Evolutionary conservation across 2,797 vertebrate genomes (phyloP), one percentile per base, ranked within the genome.

Genomic region (Manis pentadactyla): DNA sequence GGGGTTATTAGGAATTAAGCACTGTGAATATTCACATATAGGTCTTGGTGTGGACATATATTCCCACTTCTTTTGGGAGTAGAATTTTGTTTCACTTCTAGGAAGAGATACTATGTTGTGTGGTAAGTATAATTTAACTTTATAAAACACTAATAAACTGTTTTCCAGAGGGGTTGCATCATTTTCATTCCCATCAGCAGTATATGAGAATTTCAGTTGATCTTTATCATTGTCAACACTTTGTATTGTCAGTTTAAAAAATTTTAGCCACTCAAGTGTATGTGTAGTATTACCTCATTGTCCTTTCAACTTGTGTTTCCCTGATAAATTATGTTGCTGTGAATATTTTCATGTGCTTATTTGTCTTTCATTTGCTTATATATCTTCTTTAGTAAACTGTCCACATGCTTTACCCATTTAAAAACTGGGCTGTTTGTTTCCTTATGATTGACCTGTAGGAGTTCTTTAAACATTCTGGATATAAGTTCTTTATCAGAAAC

Each of bases 21-120:
- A 34, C 17, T 83, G 55, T 64, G 34, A 73, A 53, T 90, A 81
- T 74, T 61, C n/a, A 71, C 7, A 81, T 61, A 53, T 1, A 75
- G 87, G 19, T 88, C 29, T 90, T 90, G 75, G n/a, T 51, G 39
- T 66, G 55, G 10, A 51, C 4, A 46, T 89, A 17, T 90, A 34
- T 46, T 84, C 88, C 90, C 25, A 29, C 29, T 90, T 77, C 51
- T 90, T 2, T 31, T 46, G 61, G 53, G 5, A 81, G 51, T 12
- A 87, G 61, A 96, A 91, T 93, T 92, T 94, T 13, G 25, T 91
- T 85, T 93, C 66, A 78, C 64, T 87, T 87, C 81, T 83, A 63
- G 61, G 39, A 93, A 82, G 55, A 86, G 37, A 90, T 89, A 5
- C 25, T 51, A 17, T 4, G 10, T n/a, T 61, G 11, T 34, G 68